Evolutionary conservation across 2,113 vertebrate species (phyloP), one percentile per base, ranked within the genome.

Genomic region (Ceyx cyanopectus): DNA sequence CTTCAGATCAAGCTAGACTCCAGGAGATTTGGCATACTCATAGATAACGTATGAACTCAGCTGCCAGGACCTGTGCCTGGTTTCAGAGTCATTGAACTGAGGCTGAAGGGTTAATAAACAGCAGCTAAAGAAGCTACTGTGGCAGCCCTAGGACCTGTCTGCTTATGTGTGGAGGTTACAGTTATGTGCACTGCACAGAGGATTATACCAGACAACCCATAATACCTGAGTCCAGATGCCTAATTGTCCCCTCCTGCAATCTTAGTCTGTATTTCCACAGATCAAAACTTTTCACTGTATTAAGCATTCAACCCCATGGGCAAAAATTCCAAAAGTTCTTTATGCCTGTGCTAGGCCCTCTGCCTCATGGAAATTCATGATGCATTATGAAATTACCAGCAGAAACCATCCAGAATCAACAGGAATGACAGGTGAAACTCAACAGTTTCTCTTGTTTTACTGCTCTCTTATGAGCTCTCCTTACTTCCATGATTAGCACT

Each of bases 331-430:
- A n/a, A 6, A 76, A 9, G 6, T 82, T 89, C 45, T 76, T 89
- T 73, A 54, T 89, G 62, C 67, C 50, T 20, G 9, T 62, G 74
- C 81, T 91, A 50, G 84, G 74, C 67, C n/a, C n/a, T 87, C 41
- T 91, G 78, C 84, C 66, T 84, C 84, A 93, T 76, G 89, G 87
- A 94, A 94, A 92, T 81, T 92, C 77, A 61, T 57, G 34, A 51
- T 89, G 34, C 69, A 73, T 94, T 94, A 73, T 91, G 66, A 72
- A 95, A 93, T 95, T 89, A 89, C 74, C 67, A 87, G 57, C 57
- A 0, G 89, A 92, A 92, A 61, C 78, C 45, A 79, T 93, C 93
- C 91, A 94, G 89, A 94, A 92, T 93, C 84, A 94, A 94, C 77
- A 92, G 43, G 48, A 94, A 78, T 93, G 81, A 72, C 70, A 94